These are phyloP conservation scores for Scleropages formosus DNA, from an alignment of 2,797 vertebrate genomes.

Conservation along the genomic window DNA sequence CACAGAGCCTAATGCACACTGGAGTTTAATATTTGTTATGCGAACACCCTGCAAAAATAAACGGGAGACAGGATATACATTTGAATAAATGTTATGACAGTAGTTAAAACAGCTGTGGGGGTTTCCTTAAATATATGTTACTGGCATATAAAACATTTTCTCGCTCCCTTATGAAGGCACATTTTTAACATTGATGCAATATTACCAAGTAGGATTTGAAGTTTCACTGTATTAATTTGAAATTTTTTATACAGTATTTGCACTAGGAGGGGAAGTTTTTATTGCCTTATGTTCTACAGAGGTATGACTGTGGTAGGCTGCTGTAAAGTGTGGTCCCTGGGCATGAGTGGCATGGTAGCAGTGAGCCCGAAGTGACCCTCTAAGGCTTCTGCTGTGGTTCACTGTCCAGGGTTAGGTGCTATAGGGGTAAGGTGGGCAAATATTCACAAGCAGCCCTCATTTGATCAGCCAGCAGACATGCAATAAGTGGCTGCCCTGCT, in stretches of 20 bases:
- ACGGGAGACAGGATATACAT: conserved; percentile 1
- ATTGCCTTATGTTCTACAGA: no score
- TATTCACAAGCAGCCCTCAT: no score
- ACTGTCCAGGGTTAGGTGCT: background rate
- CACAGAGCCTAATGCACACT: background rate
- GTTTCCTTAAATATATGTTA: background rate
- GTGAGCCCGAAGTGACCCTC: background rate
- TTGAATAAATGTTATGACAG: conserved; percentile 12
- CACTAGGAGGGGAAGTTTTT: no score
- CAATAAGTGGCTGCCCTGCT: no score
- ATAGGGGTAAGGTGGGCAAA: background rate
- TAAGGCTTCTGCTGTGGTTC: background rate
- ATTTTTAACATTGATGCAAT: no score
- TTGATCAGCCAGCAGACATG: background rate
- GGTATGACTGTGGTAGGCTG: no score
- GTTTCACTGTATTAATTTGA: no score
- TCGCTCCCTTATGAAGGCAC: background rate
- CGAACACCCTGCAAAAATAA: background rate
- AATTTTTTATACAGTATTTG: no score
- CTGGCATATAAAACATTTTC: background rate
- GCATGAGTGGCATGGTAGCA: background rate
- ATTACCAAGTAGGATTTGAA: no score
- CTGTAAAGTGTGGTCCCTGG: background rate
- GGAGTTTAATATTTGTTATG: conserved; percentile 2
- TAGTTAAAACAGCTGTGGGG: background rate